Evolutionary conservation across 2,888 invertebrate genomes (phyloP).

Genomic region (Venusia cambrica): DNA sequence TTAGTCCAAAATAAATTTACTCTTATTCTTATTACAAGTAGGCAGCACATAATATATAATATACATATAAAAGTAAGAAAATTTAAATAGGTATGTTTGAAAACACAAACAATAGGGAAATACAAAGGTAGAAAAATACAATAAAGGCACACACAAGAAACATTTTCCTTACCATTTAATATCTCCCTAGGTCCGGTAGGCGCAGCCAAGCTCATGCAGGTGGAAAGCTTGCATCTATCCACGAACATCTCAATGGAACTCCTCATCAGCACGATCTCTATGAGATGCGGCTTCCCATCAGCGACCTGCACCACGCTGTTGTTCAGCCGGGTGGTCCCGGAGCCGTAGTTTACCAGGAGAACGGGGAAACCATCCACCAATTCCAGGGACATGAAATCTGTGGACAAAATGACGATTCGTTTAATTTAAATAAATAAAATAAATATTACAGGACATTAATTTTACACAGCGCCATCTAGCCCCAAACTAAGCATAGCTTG

Average conservation of each 20-base stretch:
- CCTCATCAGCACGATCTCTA: conserved; percentile 87
- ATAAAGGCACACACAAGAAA: too few relatives aligned
- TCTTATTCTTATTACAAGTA: too few relatives aligned
- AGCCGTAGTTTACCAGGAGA: conserved; percentile 93
- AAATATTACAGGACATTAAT: too few relatives aligned
- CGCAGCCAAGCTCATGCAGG: conserved; percentile 86
- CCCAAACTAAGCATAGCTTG: too few relatives aligned
- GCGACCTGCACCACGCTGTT: conserved; percentile 86
- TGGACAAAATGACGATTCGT: conserved; percentile 30
- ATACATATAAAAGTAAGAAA: too few relatives aligned
- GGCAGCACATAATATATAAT: too few relatives aligned
- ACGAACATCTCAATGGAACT: conserved; percentile 88
- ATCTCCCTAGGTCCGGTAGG: conserved; percentile 87
- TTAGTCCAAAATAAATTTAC: too few relatives aligned
- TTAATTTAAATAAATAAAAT: neutral
- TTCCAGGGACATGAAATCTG: conserved; percentile 95
- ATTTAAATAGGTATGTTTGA: too few relatives aligned
- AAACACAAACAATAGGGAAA: too few relatives aligned
- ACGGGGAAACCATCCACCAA: conserved; percentile 91
- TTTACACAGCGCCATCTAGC: too few relatives aligned
- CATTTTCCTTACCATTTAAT: conserved; percentile 78
- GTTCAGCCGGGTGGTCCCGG: conserved; percentile 87
- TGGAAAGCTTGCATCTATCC: conserved; percentile 86
- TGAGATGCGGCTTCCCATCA: conserved; percentile 92
- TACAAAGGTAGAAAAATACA: too few relatives aligned